phyloP scores from a whole-genome alignment of 2,113 vertebrate species.

The Pomatostomus ruficeps region DNA sequence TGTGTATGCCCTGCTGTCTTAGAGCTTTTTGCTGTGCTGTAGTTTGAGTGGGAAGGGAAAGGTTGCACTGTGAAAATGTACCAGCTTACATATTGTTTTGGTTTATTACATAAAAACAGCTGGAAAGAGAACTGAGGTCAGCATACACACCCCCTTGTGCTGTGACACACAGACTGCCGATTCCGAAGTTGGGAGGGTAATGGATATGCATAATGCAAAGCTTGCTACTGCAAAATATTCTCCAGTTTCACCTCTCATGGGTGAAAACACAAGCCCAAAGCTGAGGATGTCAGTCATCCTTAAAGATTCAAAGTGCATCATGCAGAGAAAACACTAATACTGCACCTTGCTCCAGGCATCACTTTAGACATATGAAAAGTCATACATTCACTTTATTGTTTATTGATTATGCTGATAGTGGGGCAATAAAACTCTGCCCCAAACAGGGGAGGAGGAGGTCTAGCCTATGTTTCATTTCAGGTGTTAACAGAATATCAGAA shows the following conservation, averaged over 20 bases:
- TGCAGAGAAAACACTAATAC: neutral
- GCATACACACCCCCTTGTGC: neutral
- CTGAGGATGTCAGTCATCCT: neutral
- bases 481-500: neutral
- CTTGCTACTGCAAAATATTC: neutral
- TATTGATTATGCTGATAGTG: neutral
- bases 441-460: neutral
- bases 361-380: neutral
- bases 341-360: neutral
- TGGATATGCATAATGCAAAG: neutral
- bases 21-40: neutral
- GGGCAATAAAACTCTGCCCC: neutral
- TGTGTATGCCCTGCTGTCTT: neutral
- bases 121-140: neutral
- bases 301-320: neutral
- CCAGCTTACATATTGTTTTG: neutral
- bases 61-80: neutral
- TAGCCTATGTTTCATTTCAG: neutral
- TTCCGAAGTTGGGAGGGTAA: neutral
- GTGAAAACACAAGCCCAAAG: neutral
- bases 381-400: neutral
- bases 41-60: neutral
- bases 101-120: neutral
- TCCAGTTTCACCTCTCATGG: neutral
- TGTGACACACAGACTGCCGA: neutral